Conservation (phyloP, 2,888 invertebrate species). For the Trileptium ribeirensis region DNA sequence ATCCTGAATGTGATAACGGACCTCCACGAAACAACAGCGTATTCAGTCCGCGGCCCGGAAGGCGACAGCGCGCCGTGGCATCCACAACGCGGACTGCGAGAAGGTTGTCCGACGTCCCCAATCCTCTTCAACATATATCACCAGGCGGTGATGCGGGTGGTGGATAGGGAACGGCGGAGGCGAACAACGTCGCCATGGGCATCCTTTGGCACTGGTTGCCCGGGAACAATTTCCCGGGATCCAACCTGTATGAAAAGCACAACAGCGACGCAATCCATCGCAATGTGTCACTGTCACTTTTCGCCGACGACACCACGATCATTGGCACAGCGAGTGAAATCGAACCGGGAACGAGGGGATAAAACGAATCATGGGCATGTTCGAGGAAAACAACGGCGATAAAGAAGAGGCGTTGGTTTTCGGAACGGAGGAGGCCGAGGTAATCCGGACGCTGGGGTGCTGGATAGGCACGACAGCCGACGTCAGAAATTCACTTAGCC, state of each 20-base stretch:
- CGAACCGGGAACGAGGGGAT: neutral
- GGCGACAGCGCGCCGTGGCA: neutral
- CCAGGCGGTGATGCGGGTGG: conserved; percentile 4
- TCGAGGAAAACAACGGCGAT: neutral
- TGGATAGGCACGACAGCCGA: neutral
- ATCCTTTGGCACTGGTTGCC: neutral
- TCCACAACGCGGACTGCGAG: neutral
- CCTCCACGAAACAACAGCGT: neutral
- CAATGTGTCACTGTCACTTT: neutral
- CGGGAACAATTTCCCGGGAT: neutral
- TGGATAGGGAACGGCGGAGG: no score
- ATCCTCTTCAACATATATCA: conserved; percentile 7
- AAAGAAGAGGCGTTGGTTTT: neutral
- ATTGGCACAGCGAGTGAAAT: neutral
- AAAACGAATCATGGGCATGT: neutral
- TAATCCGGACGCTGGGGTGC: neutral
- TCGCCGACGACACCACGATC: conserved; percentile 1
- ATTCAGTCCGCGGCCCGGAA: neutral
- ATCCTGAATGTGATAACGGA: no score
- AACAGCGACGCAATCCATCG: neutral
- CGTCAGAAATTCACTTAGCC: no score
- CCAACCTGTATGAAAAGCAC: neutral
- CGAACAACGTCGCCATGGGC: no score
- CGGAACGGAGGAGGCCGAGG: neutral
- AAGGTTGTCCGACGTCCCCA: conserved; percentile 6